Evolutionary conservation across 2,113 vertebrate genomes (phyloP), one percentile per base, ranked within the genome.

Genomic region (Notothenia rossii): DNA sequence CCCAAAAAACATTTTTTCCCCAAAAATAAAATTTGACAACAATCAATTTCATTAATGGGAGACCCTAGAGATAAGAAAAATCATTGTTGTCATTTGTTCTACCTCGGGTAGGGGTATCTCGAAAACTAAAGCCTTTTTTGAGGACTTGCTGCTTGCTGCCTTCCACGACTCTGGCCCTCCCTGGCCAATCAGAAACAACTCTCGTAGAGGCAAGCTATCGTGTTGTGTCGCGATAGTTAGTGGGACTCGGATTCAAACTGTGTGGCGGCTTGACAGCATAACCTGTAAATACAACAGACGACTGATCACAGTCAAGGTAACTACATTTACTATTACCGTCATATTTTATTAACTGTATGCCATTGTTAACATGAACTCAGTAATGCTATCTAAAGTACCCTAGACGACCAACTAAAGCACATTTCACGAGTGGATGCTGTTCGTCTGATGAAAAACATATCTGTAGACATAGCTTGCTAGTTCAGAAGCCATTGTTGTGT

Each of bases 171-270:
- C 25, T 3, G 25, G 25, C 25, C 25, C 25, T 29, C 3, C 25
- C 25, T 40, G 36, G 36, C 36, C 36, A 40, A 40, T 40, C 36
- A 48, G 46, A 5, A 48, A 0, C 36, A 48, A 25, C 10, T 73
- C 51, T 62, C 72, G 40, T 50, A 50, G 5, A 20, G 11, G 3
- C 7, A 20, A 4, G 15, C 3, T 11, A 5, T 53, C 14, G 3
- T 79, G 0, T 83, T 40, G 36, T 40, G 5, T 40, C 85, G 88
- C 88, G 85, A 75, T 58, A 87, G 1, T 56, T 81, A 4, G 0
- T 0, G 1, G 3, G 33, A n/a, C 3, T 3, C 11, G 10, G n/a
- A 66, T 88, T 90, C 46, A 72, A 90, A 86, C 75, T 4, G 25
- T 6, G 25, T 40, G 36, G 86, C 88, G 88, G 78, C 25, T 15